phyloP scores from a whole-genome alignment of 2,888 invertebrate genomes.

The Dasysyrphus albostriatus region DNA sequence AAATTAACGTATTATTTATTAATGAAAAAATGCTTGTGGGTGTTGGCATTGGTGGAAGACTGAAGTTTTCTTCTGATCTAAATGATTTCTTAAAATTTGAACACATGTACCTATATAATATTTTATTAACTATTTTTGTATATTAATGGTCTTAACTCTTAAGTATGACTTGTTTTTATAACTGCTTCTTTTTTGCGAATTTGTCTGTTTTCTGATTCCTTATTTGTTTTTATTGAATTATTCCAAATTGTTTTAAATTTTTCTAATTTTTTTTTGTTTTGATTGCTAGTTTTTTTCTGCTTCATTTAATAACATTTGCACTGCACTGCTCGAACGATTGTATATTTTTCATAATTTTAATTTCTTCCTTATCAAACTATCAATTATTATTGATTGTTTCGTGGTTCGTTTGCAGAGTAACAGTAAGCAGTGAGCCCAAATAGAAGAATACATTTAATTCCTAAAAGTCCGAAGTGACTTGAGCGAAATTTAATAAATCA shows the following conservation, averaged over 20 bases:
- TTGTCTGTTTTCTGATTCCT: constrained; percentile 41
- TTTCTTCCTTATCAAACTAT: background rate
- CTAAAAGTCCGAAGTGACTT: constrained; percentile 16
- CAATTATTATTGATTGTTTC: constrained; percentile 9
- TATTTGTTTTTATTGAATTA: background rate
- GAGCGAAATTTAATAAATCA: background rate
- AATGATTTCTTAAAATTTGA: background rate
- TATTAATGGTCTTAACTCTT: background rate
- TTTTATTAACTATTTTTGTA: background rate
- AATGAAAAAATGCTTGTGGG: background rate
- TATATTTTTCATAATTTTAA: background rate
- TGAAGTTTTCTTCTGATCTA: background rate
- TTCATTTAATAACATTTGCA: constrained; percentile 14
- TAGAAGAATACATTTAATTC: constrained; percentile 17
- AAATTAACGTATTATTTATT: too few relatives aligned
- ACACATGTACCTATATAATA: background rate
- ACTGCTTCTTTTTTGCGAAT: constrained; percentile 30
- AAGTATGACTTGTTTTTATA: constrained; percentile 4
- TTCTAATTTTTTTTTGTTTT: background rate
- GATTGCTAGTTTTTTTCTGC: background rate
- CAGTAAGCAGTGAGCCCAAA: constrained; percentile 12
- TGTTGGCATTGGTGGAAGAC: background rate
- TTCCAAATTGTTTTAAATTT: constrained; percentile 4
- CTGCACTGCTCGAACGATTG: constrained; percentile 10
- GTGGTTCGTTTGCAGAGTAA: constrained; percentile 30